phyloP scores from a whole-genome alignment of 2,797 vertebrate species.

The Delichon dasypus region DNA sequence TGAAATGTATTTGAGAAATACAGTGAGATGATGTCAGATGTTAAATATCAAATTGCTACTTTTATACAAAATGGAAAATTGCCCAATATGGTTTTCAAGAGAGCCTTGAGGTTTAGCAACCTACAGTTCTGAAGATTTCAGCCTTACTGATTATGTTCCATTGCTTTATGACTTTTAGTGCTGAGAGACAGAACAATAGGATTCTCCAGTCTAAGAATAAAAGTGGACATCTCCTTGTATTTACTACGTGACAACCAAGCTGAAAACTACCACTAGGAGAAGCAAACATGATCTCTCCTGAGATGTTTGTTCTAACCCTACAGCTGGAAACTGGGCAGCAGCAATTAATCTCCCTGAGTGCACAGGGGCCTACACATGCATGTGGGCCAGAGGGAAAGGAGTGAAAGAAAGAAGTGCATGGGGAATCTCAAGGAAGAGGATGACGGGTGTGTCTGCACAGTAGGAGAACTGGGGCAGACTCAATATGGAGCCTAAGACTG shows the following conservation, averaged over 20 bases:
- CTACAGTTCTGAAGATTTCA: neutral
- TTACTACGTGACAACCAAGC: neutral
- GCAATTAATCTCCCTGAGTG: neutral
- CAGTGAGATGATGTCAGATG: neutral
- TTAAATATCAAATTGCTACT: neutral
- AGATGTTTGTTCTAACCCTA: neutral
- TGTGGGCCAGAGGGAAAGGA: neutral
- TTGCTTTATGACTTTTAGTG: neutral
- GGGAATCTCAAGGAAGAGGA: neutral
- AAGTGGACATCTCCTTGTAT: neutral
- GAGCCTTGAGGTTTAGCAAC: neutral
- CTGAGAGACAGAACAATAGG: neutral
- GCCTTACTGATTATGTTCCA: neutral
- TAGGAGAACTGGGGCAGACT: neutral
- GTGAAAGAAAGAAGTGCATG: neutral
- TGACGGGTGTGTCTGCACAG: neutral
- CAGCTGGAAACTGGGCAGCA: neutral
- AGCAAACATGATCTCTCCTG: neutral
- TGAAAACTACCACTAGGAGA: neutral
- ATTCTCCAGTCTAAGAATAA: neutral
- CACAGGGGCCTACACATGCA: neutral
- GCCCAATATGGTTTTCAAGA: neutral
- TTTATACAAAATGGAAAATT: neutral
- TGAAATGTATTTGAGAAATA: neutral
- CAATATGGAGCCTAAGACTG: neutral